Evolutionary conservation across 2,113 vertebrate species (phyloP).

Genomic region (Eretmochelys imbricata): DNA sequence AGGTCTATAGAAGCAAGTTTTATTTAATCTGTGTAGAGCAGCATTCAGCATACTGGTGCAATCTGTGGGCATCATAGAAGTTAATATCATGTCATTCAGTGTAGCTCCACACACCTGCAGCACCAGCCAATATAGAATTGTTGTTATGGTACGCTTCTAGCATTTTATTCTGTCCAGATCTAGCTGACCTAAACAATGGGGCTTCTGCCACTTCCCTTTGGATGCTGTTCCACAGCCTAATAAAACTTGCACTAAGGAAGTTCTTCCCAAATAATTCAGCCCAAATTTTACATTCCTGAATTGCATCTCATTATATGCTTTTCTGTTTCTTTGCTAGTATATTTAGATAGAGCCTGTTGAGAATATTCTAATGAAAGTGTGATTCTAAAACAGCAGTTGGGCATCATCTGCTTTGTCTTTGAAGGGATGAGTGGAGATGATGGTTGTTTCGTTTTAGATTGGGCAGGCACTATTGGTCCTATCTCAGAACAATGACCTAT

Average conservation of each 20-base stretch:
- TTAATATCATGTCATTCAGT: neutral
- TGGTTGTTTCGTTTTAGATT: conserved; percentile 30
- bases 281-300: neutral
- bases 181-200: rapidly evolving
- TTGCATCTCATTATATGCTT: neutral
- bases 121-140: rapidly evolving
- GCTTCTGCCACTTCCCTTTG: neutral
- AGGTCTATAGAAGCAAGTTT: neutral
- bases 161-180: neutral
- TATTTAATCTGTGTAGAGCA: neutral
- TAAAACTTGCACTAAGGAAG: neutral
- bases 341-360: neutral
- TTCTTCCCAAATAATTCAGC: neutral
- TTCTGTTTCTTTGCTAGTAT: rapidly evolving
- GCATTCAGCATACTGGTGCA: neutral
- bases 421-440: neutral
- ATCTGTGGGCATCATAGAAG: neutral
- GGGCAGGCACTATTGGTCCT: conserved; percentile 9
- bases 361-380: neutral
- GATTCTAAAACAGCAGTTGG: neutral
- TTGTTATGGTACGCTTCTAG: rapidly evolving
- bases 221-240: neutral
- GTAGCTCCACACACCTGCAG: neutral
- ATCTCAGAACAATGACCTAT: conserved; percentile 46
- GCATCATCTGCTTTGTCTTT: neutral